Base-by-base conservation (phyloP, 2,113 vertebrate species). In the Columba livia region DNA sequence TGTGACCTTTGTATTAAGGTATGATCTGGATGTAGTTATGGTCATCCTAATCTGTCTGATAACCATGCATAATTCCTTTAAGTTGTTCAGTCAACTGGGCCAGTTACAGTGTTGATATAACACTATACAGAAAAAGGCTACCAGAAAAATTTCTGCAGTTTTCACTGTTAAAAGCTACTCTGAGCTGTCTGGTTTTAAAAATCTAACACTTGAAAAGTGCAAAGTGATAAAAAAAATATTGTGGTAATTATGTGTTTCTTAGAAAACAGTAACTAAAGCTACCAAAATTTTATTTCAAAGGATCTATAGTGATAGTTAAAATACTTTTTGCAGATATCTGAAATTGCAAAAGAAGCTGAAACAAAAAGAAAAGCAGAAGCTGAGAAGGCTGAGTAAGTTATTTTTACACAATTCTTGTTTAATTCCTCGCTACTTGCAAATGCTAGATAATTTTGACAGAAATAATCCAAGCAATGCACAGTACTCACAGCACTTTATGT, bases 341-440 rank as follows among this genome's bases (percentile, higher is more conserved):
- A 98, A 96, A 98, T 98, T 84, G 97, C 96, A 79, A 98, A 96
- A 70, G 95, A 97, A 57, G 75, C 92, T 79, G 98, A 98, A 83
- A 94, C 92, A 85, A 98, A 99, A 94, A 98, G 97, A 94, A 99
- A 98, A 97, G 96, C 97, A 20, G 99, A 99, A 90, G 97, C 98
- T 15, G 99, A 99, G 97, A 99, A 99, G 89, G 98, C 98, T 34
- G 99, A 99, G 99, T 99, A 97, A 99, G 99, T 99, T 38, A 74
- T 73, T 66, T 89, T 51, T 88, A 42, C 31, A 64, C n/a, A 70
- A 48, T 29, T 74, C 26, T 32, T 57, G 28, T 61, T 89, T 92
- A 61, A 87, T 58, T 51, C 56, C n/a, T 28, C 77, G 53, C 17
- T 62, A 8, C 36, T 78, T 79, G 17, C 15, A 70, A 29, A 19